These are phyloP conservation scores for Trinorchestia longiramus DNA, from an alignment of 1,140 invertebrate genomes.

Conservation along the genomic window DNA sequence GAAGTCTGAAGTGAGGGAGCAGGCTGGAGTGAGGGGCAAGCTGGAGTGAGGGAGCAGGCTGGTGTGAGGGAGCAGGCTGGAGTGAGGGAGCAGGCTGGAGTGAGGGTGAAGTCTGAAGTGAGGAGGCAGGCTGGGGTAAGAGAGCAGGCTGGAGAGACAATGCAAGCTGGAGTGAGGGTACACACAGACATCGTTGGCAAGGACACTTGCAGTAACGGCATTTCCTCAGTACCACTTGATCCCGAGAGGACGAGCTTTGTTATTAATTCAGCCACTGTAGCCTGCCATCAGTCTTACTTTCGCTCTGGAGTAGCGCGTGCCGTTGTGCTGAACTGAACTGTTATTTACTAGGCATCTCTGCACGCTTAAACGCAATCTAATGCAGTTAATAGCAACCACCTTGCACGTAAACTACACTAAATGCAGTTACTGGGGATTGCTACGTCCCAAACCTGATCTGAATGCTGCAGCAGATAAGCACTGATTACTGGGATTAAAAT, in stretches of 20 bases:
- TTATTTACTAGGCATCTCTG: neutral
- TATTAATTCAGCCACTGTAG: neutral
- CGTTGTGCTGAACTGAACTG: neutral
- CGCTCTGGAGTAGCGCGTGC: neutral
- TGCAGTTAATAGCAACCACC: neutral
- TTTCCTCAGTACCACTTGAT: neutral
- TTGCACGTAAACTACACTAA: neutral
- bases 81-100: too few relatives aligned
- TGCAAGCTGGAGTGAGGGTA: neutral
- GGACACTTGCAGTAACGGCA: neutral
- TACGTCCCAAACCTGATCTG: neutral
- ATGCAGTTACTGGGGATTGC: neutral
- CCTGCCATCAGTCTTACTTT: neutral
- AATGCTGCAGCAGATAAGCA: too few relatives aligned
- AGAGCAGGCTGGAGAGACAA: too few relatives aligned
- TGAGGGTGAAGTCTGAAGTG: too few relatives aligned
- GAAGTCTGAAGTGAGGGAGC: neutral
- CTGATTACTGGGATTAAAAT: too few relatives aligned
- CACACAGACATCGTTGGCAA: neutral
- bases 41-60: constrained; percentile 7
- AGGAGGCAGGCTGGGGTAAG: too few relatives aligned
- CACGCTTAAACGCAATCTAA: neutral
- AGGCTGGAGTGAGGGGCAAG: neutral
- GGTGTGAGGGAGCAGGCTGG: too few relatives aligned
- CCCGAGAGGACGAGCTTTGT: neutral